Base-by-base conservation (phyloP, 2,113 vertebrate species). In the Desmodus rotundus region DNA sequence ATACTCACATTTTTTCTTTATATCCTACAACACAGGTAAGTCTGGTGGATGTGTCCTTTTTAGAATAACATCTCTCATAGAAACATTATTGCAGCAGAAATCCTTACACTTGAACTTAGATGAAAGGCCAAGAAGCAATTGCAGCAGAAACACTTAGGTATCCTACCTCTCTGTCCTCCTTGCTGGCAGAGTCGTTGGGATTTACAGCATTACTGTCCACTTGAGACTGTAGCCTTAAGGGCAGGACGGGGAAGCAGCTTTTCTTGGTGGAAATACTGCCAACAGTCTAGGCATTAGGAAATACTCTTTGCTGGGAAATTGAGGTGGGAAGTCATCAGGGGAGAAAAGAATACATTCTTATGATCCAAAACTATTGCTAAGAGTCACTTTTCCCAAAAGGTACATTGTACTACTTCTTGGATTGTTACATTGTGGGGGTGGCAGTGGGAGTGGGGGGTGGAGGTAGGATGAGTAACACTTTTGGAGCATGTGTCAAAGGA, bases 331-430 rank as follows among this genome's bases (percentile, higher is more conserved):
- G 86, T 94, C 91, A 74, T 85, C 26, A 58, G 92, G 94, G 96
- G 72, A 96, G 95, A 89, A 98, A 97, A 97, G 83, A 81, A 88
- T 93, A 98, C 78, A 85, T 85, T 98, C 74, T 98, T 98, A 97
- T 95, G 96, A 88, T 87, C 89, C 96, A 98, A 92, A 98, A 97
- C 84, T 56, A 97, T 97, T 96, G 3, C 38, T 95, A 94, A 90
- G 92, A 98, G 45, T 98, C 97, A 98, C 88, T 98, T 98, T 99
- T 98, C 98, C 98, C 98, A 87, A 97, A 98, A 98, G 98, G 98
- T 98, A 96, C 98, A 91, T 98, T 98, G 93, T 97, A 87, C 93
- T 98, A n/a, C 84, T 97, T 97, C 93, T 96, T 94, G 33, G 94
- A 98, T 98, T 98, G 94, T 98, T 98, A 96, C 90, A 24, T 98